Evolutionary conservation across 2,797 vertebrate species (phyloP), one percentile per base, ranked within the genome.

Genomic region (Propithecus deckenii): DNA sequence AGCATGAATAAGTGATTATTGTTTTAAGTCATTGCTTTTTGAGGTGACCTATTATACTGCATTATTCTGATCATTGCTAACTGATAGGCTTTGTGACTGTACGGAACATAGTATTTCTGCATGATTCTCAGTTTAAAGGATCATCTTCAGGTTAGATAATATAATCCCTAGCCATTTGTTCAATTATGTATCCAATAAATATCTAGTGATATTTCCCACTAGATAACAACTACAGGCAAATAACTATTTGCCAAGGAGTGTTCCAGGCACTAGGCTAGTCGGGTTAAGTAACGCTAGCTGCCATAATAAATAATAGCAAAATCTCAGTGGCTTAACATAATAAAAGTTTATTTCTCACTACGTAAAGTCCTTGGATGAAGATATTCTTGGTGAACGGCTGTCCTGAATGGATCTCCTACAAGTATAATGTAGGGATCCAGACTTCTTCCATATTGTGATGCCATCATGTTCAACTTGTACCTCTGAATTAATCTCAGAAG

Each of bases 81-180:
- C 12, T 90, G 41, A 84, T 14, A 83, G 55, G 15, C 28, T 48
- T 43, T 17, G n/a, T 78, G 75, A 65, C 50, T 50, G 92, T 9
- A 14, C 5, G 63, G 50, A 89, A 71, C 10, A 81, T 23, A 88
- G 22, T 61, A n/a, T 41, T 48, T 71, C 90, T 71, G 13, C 71
- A 81, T 52, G 59, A 95, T 63, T 59, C 52, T 76, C 89, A 43
- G 12, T 95, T 95, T 92, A 90, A 76, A 95, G 41, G 48, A 50
- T 57, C 46, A 55, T 86, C 69, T 93, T 95, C 38, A 61, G 23
- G 46, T 83, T 83, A 83, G 48, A 86, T 65, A 83, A 65, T 52
- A 4, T 65, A 78, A 86, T 52, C 75, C 52, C 52, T 23, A 71
- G 12, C 7, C 69, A 92, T 65, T 71, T 43, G 75, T 86, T 81